These are phyloP conservation scores for Phaethon lepturus DNA, from an alignment of 2,113 vertebrate genomes.

Conservation along the genomic window DNA sequence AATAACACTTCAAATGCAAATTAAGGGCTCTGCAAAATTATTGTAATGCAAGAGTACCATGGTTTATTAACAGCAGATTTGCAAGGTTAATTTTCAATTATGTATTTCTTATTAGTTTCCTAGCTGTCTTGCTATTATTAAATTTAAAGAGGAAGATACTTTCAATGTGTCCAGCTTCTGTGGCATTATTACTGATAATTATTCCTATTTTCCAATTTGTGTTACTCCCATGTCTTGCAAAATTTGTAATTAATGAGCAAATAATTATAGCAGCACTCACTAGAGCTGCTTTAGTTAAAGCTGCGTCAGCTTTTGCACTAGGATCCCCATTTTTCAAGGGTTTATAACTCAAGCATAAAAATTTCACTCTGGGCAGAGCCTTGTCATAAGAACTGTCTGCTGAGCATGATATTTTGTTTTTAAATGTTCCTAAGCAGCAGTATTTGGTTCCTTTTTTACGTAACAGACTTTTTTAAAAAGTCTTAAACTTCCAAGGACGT, in stretches of 20 bases:
- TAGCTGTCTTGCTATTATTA: slow-evolving; percentile 74
- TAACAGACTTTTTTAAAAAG: not conserved
- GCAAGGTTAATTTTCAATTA: slow-evolving; percentile 80
- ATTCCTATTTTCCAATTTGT: slow-evolving; percentile 78
- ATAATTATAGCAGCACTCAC: slow-evolving; percentile 74
- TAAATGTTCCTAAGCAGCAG: not conserved
- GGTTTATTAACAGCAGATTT: slow-evolving; percentile 75
- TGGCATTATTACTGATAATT: slow-evolving; percentile 72
- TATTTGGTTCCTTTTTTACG: not conserved
- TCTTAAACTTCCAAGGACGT: not conserved
- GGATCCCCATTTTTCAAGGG: slow-evolving; percentile 67
- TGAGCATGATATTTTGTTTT: not conserved
- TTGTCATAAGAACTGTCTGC: slow-evolving; percentile 31
- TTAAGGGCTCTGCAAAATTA: slow-evolving; percentile 58
- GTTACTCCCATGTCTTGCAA: slow-evolving; percentile 75
- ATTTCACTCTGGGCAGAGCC: slow-evolving; percentile 19
- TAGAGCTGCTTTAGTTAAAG: slow-evolving; percentile 66
- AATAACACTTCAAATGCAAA: slow-evolving; percentile 66
- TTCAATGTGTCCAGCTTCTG: slow-evolving; percentile 70
- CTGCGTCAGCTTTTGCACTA: slow-evolving; percentile 68
- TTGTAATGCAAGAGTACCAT: slow-evolving; percentile 52
- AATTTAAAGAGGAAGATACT: slow-evolving; percentile 74
- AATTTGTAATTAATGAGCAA: slow-evolving; percentile 76
- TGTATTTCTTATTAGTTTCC: slow-evolving; percentile 76
- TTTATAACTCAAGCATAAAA: slow-evolving; percentile 72